Conservation (phyloP, 2,888 invertebrate genomes). For the Metalampra italica region DNA sequence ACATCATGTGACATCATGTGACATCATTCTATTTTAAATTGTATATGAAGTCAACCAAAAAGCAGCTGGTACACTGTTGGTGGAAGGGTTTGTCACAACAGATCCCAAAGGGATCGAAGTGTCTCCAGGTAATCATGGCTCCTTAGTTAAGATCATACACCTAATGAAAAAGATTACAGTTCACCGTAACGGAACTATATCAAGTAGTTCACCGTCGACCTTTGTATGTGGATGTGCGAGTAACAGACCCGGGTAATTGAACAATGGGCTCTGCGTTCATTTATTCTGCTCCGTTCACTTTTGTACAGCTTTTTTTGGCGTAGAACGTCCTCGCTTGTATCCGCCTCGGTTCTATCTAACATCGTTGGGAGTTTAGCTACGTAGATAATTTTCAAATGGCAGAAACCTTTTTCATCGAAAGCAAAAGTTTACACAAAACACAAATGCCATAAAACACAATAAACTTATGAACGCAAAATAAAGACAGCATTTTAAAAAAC, state of each 20-base stretch:
- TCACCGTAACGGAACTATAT: slow-evolving; percentile 10
- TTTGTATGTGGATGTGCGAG: slow-evolving; percentile 17
- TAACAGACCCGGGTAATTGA: slow-evolving; percentile 26
- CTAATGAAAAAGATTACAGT: slow-evolving; percentile 1
- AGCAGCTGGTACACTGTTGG: too few species aligned
- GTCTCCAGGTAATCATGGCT: too few species aligned
- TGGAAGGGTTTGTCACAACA: too few species aligned
- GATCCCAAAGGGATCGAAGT: too few species aligned
- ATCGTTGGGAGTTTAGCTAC: slow-evolving; percentile 1
- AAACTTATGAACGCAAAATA: background rate
- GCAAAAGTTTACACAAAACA: slow-evolving; percentile 7
- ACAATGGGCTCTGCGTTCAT: slow-evolving; percentile 31
- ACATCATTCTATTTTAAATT: too few species aligned
- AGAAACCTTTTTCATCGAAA: background rate
- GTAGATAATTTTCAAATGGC: background rate
- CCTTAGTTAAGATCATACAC: too few species aligned
- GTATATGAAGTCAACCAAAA: too few species aligned
- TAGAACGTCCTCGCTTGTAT: slow-evolving; percentile 45
- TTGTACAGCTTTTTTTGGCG: slow-evolving; percentile 42
- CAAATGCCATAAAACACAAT: slow-evolving; percentile 2
- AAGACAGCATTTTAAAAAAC: too few species aligned
- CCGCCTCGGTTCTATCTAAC: slow-evolving; percentile 27
- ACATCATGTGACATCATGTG: too few species aligned
- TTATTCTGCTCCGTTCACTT: slow-evolving; percentile 41
- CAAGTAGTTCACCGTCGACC: slow-evolving; percentile 20